Percentiles rank a stretch among this genome's conserved stretches.
These are phyloP conservation scores for Polyommatus iphigenia DNA, from an alignment of 2,888 invertebrate species.

Conservation along the genomic window DNA sequence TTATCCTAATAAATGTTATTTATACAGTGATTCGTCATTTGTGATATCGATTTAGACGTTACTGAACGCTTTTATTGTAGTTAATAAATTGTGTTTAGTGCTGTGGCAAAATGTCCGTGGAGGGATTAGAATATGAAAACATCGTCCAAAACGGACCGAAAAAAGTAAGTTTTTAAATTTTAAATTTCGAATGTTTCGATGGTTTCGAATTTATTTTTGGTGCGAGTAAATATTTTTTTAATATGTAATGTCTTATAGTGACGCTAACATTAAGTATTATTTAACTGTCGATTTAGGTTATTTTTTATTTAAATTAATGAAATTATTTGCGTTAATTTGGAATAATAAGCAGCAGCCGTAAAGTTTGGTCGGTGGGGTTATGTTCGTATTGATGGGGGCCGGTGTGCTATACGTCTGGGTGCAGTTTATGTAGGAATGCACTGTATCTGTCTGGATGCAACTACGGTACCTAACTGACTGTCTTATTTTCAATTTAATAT, in stretches of 20 bases:
- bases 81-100: slow-evolving; percentile 55
- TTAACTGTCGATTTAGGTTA: neutral
- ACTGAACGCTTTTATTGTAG: slow-evolving; percentile 43
- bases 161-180: slow-evolving; percentile 76
- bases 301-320: neutral
- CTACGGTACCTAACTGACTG: slow-evolving; percentile 24
- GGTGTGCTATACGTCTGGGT: slow-evolving; percentile 72
- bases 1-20: slow-evolving; percentile 61
- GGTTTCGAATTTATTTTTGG: neutral
- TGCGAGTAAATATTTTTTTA: neutral
- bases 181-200: slow-evolving; percentile 32
- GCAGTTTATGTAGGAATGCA: slow-evolving; percentile 57
- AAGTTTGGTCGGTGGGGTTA: slow-evolving; percentile 15
- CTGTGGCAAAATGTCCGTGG: slow-evolving; percentile 68
- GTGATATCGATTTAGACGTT: slow-evolving; percentile 48
- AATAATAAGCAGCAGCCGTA: slow-evolving; percentile 34
- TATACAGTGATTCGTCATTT: slow-evolving; percentile 66
- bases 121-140: slow-evolving; percentile 83
- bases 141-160: slow-evolving; percentile 83
- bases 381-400: slow-evolving; percentile 43
- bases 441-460: slow-evolving; percentile 56
- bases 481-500: slow-evolving; percentile 4
- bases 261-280: neutral
- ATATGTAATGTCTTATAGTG: neutral
- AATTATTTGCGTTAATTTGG: slow-evolving; percentile 36